Evolutionary conservation across 1,140 invertebrate genomes (phyloP).

Genomic region (Streblospio benedicti): DNA sequence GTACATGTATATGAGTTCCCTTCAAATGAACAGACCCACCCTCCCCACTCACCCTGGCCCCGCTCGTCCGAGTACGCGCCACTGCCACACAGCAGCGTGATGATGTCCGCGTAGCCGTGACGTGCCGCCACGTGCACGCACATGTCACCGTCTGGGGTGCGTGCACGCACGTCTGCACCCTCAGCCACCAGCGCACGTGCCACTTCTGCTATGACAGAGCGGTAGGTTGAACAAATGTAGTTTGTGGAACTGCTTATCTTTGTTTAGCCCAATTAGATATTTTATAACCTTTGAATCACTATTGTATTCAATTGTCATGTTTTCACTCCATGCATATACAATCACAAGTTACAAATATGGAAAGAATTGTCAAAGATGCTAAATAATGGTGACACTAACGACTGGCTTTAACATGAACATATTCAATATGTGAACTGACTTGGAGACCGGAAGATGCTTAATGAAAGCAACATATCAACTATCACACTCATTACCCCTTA

Average conservation of each 20-base stretch:
- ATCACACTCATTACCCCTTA: too few species aligned
- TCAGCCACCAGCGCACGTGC: neutral
- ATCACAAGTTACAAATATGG: too few species aligned
- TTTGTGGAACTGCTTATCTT: neutral
- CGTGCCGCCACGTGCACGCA: conserved; percentile 7
- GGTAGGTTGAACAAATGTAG: neutral
- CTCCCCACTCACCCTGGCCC: neutral
- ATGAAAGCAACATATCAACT: too few species aligned
- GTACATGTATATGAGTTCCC: too few species aligned
- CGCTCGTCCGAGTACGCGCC: neutral
- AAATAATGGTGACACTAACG: too few species aligned
- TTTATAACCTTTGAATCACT: too few species aligned
- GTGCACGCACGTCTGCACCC: neutral
- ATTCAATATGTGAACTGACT: too few species aligned
- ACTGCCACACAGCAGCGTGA: neutral
- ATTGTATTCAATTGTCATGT: too few species aligned
- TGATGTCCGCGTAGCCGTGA: neutral
- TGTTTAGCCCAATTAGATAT: neutral
- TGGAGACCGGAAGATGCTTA: too few species aligned
- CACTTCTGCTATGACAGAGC: neutral
- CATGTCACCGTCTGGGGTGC: neutral
- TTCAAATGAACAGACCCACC: neutral
- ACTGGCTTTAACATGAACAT: too few species aligned
- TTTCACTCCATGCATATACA: too few species aligned
- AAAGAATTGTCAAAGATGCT: too few species aligned